A percentile compares a stretch with the other conserved stretches of the same genome.
phyloP scores from a whole-genome alignment of 1,140 invertebrate genomes.

The Spodoptera litura region DNA sequence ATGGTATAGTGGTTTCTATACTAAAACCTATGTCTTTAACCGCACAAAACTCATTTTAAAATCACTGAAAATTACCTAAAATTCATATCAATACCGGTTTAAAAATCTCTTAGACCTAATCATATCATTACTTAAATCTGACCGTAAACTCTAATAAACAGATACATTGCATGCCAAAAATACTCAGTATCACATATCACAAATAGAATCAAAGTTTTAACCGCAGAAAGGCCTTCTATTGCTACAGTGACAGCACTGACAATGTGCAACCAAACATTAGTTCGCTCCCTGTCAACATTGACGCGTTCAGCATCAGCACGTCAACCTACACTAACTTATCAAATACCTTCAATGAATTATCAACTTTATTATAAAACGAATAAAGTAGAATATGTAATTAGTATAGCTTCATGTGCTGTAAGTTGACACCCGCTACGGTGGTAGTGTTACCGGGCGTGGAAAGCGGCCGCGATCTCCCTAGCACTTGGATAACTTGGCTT shows the following conservation, averaged over 20 bases:
- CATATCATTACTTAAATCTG: no score
- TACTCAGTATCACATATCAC: not conserved
- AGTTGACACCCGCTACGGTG: not conserved
- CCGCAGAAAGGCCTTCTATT: constrained; percentile 3
- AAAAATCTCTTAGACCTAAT: no score
- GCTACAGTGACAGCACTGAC: not conserved
- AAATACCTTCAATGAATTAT: no score
- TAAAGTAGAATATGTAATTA: not conserved
- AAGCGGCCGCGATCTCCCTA: constrained; percentile 28
- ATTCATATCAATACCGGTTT: no score
- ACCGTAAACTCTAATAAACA: not conserved
- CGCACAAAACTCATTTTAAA: no score
- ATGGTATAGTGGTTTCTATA: no score
- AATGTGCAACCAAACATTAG: not conserved
- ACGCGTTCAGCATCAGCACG: not conserved
- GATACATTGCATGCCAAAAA: not conserved
- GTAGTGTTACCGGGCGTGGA: constrained; percentile 25
- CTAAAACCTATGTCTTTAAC: no score
- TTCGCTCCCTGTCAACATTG: constrained; percentile 8
- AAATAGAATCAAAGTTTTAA: not conserved
- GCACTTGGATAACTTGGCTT: constrained; percentile 3
- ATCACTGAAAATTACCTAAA: no score
- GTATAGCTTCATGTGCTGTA: not conserved
- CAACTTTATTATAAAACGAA: not conserved
- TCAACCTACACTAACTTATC: not conserved